Evolutionary conservation across 2,113 vertebrate species (phyloP).

Genomic region (Tretioscincus oriximinensis): DNA sequence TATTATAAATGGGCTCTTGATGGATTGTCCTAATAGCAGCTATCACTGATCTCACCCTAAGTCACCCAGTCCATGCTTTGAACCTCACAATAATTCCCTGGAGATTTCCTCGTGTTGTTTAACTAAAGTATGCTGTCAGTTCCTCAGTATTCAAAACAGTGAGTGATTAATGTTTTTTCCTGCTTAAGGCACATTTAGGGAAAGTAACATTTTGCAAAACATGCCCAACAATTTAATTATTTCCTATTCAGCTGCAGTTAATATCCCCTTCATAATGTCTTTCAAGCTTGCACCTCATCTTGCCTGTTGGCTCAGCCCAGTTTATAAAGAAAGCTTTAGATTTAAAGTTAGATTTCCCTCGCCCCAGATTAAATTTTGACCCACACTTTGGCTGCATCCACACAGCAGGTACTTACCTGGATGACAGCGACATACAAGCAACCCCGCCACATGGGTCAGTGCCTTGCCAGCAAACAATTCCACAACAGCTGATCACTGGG

Average conservation of each 20-base stretch:
- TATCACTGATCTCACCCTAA: background rate
- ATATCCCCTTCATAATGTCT: background rate
- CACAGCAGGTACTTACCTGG: too few species aligned
- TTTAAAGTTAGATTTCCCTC: too few species aligned
- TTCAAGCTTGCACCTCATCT: background rate
- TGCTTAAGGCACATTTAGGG: background rate
- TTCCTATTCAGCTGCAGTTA: constrained; percentile 18
- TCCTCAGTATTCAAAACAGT: background rate
- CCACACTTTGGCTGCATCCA: background rate
- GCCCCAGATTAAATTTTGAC: background rate
- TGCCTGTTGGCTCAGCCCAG: background rate
- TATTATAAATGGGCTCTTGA: too few species aligned
- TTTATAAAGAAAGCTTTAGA: background rate
- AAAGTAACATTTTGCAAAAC: constrained; percentile 28
- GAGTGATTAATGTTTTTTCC: background rate
- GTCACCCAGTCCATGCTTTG: background rate
- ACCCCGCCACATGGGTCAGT: too few species aligned
- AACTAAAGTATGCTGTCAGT: constrained; percentile 20
- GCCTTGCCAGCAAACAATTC: too few species aligned
- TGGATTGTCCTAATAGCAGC: too few species aligned
- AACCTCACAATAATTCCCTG: background rate
- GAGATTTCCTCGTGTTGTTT: background rate
- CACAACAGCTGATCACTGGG: too few species aligned
- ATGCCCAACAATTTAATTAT: constrained; percentile 35
- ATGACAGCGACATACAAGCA: too few species aligned